Conservation (phyloP, 2,888 invertebrate species). For the Drosophila longiperda region DNA sequence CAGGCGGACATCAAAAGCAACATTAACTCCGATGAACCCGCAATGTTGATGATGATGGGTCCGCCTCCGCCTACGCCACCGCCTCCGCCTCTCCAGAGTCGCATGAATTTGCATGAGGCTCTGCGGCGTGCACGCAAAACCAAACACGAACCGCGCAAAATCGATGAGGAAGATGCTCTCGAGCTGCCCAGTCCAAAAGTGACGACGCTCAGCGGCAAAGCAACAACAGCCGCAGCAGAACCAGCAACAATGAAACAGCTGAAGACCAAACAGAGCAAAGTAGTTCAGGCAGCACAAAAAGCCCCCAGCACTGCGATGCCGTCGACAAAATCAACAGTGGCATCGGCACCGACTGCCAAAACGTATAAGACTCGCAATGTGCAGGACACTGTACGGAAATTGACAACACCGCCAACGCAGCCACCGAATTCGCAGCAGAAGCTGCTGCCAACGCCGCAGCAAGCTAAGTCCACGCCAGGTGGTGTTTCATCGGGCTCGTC, state of each 20-base stretch:
- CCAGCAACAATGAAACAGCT: too few species aligned
- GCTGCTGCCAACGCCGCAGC: background rate
- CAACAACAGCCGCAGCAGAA: background rate
- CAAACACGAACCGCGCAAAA: constrained; percentile 63
- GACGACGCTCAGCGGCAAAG: background rate
- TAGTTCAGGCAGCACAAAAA: too few species aligned
- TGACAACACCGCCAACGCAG: constrained; percentile 22
- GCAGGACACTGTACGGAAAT: constrained; percentile 33
- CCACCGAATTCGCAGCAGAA: constrained; percentile 3
- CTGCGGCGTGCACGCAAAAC: constrained; percentile 81
- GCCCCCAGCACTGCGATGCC: too few species aligned
- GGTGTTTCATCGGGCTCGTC: constrained; percentile 62
- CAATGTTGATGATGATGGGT: too few species aligned
- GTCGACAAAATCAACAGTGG: too few species aligned
- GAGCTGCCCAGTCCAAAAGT: constrained; percentile 48
- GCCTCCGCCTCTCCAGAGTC: too few species aligned
- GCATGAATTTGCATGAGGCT: constrained; percentile 82
- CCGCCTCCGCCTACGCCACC: too few species aligned
- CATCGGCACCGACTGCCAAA: too few species aligned
- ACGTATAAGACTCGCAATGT: too few species aligned
- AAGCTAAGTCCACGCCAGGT: background rate
- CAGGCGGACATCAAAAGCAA: too few species aligned
- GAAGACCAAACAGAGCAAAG: too few species aligned
- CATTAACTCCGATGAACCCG: too few species aligned
- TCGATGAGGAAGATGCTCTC: constrained; percentile 60